Percentiles rank a stretch among this genome's conserved stretches.
Evolutionary conservation across 2,888 invertebrate species (phyloP).

Genomic region (Schizotus pectinicornis): DNA sequence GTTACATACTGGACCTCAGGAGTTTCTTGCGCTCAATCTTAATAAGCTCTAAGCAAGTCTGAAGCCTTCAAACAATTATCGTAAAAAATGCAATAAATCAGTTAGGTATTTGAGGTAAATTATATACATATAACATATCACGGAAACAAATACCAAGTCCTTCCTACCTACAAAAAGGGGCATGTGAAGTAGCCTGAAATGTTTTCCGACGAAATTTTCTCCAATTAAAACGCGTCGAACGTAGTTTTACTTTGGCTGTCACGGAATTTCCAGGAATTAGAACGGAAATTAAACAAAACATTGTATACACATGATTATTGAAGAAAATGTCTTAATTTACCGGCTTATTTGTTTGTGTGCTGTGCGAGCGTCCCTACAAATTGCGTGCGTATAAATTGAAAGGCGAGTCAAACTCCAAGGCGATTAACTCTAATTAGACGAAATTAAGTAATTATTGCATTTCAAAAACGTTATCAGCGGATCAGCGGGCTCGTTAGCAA

Average conservation of each 20-base stretch:
- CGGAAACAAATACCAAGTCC: too few species aligned
- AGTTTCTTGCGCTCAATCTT: too few species aligned
- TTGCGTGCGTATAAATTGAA: constrained; percentile 23
- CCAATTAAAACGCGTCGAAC: constrained; percentile 7
- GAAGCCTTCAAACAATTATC: too few species aligned
- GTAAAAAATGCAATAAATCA: too few species aligned
- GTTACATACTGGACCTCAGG: too few species aligned
- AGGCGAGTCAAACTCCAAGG: neutral
- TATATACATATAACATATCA: too few species aligned
- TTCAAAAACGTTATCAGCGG: neutral
- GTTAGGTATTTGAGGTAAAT: too few species aligned
- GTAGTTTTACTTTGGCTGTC: constrained; percentile 4
- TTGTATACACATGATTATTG: constrained; percentile 1
- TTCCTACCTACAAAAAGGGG: too few species aligned
- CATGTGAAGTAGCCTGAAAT: too few species aligned
- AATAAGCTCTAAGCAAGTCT: too few species aligned
- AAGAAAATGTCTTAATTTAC: constrained; percentile 21
- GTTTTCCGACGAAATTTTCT: neutral
- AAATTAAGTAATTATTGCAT: constrained; percentile 26
- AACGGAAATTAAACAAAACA: constrained; percentile 23
- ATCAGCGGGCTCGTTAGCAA: too few species aligned
- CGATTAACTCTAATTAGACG: constrained; percentile 15
- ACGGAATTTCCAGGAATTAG: constrained; percentile 22
- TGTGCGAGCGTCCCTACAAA: neutral
- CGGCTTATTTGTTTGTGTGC: neutral